Percentiles rank a stretch among this genome's conserved stretches.
Conservation (phyloP, 2,888 invertebrate species). For the Aphodius sticticus region DNA sequence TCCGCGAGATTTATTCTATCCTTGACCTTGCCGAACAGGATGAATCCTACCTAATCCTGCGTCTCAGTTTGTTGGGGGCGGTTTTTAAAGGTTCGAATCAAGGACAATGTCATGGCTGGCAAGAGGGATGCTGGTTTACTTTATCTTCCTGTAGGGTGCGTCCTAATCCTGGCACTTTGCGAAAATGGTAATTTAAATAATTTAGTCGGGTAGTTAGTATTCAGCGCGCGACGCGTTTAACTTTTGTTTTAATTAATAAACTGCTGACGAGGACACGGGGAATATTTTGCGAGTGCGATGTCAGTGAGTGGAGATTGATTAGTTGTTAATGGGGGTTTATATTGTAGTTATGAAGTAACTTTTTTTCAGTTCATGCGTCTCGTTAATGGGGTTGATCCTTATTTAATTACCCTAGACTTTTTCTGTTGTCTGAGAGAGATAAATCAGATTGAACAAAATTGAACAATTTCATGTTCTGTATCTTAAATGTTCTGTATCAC, state of each 20-base stretch:
- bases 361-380: too few species aligned
- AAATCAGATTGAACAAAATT: too few species aligned
- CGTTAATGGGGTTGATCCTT: too few species aligned
- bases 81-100: not conserved
- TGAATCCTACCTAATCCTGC: not conserved
- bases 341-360: not conserved
- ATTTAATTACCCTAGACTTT: too few species aligned
- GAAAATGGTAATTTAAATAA: not conserved
- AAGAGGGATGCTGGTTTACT: not conserved
- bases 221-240: not conserved
- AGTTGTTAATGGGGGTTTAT: not conserved
- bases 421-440: too few species aligned
- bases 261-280: not conserved
- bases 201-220: not conserved
- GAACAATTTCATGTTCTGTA: too few species aligned
- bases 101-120: not conserved
- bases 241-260: not conserved
- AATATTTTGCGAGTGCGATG: not conserved
- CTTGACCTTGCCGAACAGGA: conserved; percentile 4
- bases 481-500: too few species aligned
- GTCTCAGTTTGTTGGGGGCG: not conserved
- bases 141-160: not conserved
- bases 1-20: not conserved
- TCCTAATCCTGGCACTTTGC: not conserved
- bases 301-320: not conserved